Evolutionary conservation across 2,888 invertebrate genomes (phyloP), one percentile per base, ranked within the genome.

Genomic region (Drosophila macrospina): DNA sequence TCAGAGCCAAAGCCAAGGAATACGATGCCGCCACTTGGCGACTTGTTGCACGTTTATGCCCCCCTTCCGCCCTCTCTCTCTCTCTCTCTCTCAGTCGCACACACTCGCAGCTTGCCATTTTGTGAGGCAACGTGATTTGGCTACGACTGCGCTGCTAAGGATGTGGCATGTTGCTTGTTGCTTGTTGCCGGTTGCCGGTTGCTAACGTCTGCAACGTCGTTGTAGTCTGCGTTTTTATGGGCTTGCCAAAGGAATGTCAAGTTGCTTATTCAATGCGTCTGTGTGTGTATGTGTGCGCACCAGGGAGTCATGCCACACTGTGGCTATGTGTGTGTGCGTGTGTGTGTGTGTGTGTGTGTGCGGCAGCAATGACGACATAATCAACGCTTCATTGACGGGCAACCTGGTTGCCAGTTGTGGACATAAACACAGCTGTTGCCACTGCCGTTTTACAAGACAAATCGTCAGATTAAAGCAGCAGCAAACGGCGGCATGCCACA

Each of bases 341-440:
- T 57, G 37, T 45, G 44, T 39, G 6, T 57, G 37, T 45, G 44
- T 55, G 34, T 48, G 44, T 41, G 42, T 42, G 54, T 74, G 69
- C 61, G 63, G 59, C 60, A 69, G 67, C 62, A 72, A 65, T 82
- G 81, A 82, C 80, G 75, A 85, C 81, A 82, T 85, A 82, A 82
- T 82, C 86, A 85, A 82, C 86, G 81, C 80, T 78, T 77, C 80
- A 86, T 83, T 80, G 86, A 80, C 71, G 65, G 62, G 52, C 73
- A 69, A 44, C 44, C 56, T 28, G 52, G 47, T 10, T 44, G 48
- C 36, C 48, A 61, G 60, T 68, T 44, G 77, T 61, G 79, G 76
- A 78, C 76, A 76, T 74, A 70, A 76, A 76, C 65, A 74, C 74
- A 77, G 70, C 74, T 73, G 79, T 65, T 54, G 73, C 47, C 44